phyloP scores from a whole-genome alignment of 1,140 invertebrate species.

The Drosophila azteca region DNA sequence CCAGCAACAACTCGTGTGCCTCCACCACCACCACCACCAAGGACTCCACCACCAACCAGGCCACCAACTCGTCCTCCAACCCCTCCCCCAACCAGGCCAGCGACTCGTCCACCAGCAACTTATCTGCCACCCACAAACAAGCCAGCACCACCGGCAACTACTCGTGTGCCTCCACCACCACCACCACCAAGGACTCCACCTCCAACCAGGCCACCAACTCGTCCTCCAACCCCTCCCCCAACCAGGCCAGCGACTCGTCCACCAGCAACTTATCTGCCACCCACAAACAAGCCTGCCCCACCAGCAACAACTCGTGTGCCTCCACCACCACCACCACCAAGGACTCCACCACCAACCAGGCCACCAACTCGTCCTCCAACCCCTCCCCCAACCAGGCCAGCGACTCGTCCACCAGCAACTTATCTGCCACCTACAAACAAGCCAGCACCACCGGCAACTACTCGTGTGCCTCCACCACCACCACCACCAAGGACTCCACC shows the following conservation, averaged over 20 bases:
- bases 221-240: conserved; percentile 23
- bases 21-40: conserved; percentile 27
- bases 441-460: conserved; percentile 32
- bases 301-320: conserved; percentile 46
- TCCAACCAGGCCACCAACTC: conserved; percentile 24
- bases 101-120: conserved; percentile 47
- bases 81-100: conserved; percentile 6
- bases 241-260: conserved; percentile 14
- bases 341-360: conserved; percentile 31
- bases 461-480: conserved; percentile 28
- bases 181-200: conserved; percentile 14
- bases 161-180: conserved; percentile 28
- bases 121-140: conserved; percentile 58
- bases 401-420: conserved; percentile 47
- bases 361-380: conserved; percentile 37
- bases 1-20: conserved; percentile 47
- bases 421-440: conserved; percentile 60
- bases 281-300: conserved; percentile 52
- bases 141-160: conserved; percentile 30
- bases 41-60: conserved; percentile 31
- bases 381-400: conserved; percentile 6
- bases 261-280: conserved; percentile 67
- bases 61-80: conserved; percentile 36
- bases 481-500: conserved; percentile 12
- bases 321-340: conserved; percentile 27